These are phyloP conservation scores for Hyles euphorbiae DNA, from an alignment of 1,140 invertebrate species.

Conservation along the genomic window DNA sequence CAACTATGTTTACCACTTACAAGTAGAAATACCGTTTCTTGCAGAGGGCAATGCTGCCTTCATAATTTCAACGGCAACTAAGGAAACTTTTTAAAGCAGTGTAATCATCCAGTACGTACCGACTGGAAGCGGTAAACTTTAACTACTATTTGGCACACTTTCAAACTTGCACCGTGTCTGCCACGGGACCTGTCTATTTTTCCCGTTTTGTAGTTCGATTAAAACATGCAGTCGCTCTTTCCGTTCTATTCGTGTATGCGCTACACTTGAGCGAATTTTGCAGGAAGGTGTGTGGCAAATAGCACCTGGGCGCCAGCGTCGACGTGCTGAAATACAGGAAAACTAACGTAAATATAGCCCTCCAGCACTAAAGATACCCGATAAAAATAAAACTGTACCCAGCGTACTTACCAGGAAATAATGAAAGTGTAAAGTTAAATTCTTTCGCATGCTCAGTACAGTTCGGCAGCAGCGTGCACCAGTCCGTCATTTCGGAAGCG, in stretches of 20 bases:
- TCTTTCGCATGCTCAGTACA: slow-evolving; percentile 11
- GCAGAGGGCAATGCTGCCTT: slow-evolving; percentile 1
- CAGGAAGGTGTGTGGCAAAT: slow-evolving; percentile 39
- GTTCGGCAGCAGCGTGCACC: not conserved
- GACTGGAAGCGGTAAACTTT: slow-evolving; percentile 39
- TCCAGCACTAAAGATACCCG: slow-evolving; percentile 10
- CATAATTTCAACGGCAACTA: slow-evolving; percentile 15
- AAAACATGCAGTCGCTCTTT: slow-evolving; percentile 40
- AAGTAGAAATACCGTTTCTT: no score
- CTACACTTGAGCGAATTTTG: slow-evolving; percentile 40
- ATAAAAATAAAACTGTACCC: slow-evolving; percentile 9
- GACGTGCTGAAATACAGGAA: slow-evolving; percentile 27
- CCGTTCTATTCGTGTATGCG: slow-evolving; percentile 41
- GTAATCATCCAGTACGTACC: slow-evolving; percentile 32
- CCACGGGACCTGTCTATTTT: slow-evolving; percentile 28
- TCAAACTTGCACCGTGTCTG: slow-evolving; percentile 35
- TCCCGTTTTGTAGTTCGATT: slow-evolving; percentile 38
- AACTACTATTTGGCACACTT: slow-evolving; percentile 51
- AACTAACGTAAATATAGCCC: slow-evolving; percentile 24
- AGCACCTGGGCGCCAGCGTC: slow-evolving; percentile 19
- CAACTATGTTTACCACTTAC: not conserved
- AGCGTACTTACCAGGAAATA: slow-evolving; percentile 13
- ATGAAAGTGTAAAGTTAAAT: slow-evolving; percentile 20
- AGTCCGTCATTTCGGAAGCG: slow-evolving; percentile 12
- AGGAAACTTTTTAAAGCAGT: slow-evolving; percentile 32